phyloP scores from a whole-genome alignment of 2,797 vertebrate genomes.

The Pantherophis vulpinus region DNA sequence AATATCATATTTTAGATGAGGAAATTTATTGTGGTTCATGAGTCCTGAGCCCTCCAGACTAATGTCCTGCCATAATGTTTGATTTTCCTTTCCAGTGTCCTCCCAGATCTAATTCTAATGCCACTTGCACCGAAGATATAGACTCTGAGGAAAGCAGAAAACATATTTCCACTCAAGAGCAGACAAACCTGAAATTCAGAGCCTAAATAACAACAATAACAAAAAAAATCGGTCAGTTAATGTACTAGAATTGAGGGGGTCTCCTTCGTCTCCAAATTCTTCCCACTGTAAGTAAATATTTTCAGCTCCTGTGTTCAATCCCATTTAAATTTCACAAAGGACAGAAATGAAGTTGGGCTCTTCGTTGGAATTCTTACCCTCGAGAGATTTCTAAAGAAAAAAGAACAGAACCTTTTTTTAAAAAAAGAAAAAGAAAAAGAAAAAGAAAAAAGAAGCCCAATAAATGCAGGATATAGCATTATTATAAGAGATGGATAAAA shows the following conservation, averaged over 20 bases:
- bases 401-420: not conserved
- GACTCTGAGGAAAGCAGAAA: no score
- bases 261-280: constrained; percentile 5
- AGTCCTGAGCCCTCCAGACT: not conserved
- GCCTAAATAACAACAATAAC: not conserved
- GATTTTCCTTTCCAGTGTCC: not conserved
- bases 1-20: not conserved
- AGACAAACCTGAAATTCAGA: not conserved
- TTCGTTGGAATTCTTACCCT: not conserved
- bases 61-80: not conserved
- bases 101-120: not conserved
- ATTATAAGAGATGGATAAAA: constrained; percentile 44
- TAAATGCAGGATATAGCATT: constrained; percentile 31
- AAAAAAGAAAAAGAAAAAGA: not conserved
- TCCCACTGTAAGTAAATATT: constrained; percentile 24
- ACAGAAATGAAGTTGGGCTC: not conserved
- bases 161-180: not conserved
- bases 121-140: not conserved
- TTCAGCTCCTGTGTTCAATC: not conserved
- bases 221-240: not conserved
- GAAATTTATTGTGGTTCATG: not conserved
- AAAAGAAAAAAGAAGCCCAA: constrained; percentile 11
- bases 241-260: not conserved
- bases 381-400: constrained; percentile 25
- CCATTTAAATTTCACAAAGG: constrained; percentile 27